phyloP scores from a whole-genome alignment of 2,797 vertebrate species.

The Artibeus lituratus region DNA sequence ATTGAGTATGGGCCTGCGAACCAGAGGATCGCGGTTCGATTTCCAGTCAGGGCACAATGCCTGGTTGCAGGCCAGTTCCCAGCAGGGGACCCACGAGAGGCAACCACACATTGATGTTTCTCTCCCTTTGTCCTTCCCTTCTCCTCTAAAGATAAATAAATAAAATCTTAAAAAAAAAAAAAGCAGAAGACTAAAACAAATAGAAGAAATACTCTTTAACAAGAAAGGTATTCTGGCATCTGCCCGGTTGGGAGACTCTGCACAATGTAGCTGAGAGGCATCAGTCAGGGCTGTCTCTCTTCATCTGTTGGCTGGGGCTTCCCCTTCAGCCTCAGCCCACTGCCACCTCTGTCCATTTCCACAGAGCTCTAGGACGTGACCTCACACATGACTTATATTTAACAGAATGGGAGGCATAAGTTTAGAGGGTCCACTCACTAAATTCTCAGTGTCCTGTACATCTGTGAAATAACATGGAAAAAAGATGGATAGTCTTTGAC shows the following conservation, averaged over 20 bases:
- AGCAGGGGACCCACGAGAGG: too few species aligned
- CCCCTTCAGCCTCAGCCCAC: neutral
- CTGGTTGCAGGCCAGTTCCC: too few species aligned
- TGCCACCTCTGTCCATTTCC: neutral
- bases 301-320: neutral
- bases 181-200: neutral
- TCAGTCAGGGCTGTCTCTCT: neutral
- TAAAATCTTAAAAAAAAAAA: too few species aligned
- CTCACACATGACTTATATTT: neutral
- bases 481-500: neutral
- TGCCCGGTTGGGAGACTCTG: neutral
- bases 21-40: too few species aligned
- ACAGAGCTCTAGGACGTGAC: neutral
- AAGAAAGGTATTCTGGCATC: neutral
- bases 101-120: too few species aligned
- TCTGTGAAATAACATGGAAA: neutral
- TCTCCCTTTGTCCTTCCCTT: too few species aligned
- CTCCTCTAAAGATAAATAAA: too few species aligned
- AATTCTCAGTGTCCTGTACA: neutral
- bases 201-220: neutral
- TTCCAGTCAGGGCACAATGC: too few species aligned
- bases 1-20: too few species aligned
- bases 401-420: neutral
- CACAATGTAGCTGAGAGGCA: too few species aligned
- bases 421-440: neutral